Base-by-base conservation (phyloP, 2,113 vertebrate genomes). In the Hiodon alosoides region DNA sequence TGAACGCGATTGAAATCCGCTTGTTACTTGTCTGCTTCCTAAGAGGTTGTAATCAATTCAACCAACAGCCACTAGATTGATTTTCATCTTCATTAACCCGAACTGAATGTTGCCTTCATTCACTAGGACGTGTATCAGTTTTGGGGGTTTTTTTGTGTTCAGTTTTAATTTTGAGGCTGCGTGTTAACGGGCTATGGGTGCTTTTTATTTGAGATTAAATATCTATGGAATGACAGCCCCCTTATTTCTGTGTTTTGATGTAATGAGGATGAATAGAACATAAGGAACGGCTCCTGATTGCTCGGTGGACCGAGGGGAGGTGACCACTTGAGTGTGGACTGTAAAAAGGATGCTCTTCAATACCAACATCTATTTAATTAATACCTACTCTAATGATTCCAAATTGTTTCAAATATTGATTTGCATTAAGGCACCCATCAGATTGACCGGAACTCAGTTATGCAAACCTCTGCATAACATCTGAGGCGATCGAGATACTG, bases 311-410 rank as follows among this genome's bases (percentile, higher is more conserved):
- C 69, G 59, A 4, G 76, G 4, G 55, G 55, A 73, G 52, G 47
- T 59, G 55, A 17, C 10, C 69, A 66, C 69, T 67, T 7, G 16
- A 31, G 16, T 11, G 50, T 62, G 47, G 55, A 55, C 16, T 11
- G 51, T 14, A 50, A 51, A 52, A 50, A 48, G 51, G 14, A 46
- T 16, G 13, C 46, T 48, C 7, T 62, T 16, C 67, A 55, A 57
- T 62, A 47, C 67, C 54, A 78, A 83, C 76, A 79, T 78, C 67
- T n/a, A n/a, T n/a, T n/a, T n/a, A n/a, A 31, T 31, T 31, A 31
- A 31, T 31, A 31, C 31, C 31, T 31, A 31, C 31, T 31, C 31
- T 31, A 31, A 31, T 31, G 31, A 31, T 31, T 31, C 31, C 31
- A 31, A 31, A 31, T 31, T 31, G 31, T 31, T 31, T 31, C 31